These are phyloP conservation scores for Tetranychus truncatus DNA, from an alignment of 2,888 invertebrate genomes.

Conservation along the genomic window DNA sequence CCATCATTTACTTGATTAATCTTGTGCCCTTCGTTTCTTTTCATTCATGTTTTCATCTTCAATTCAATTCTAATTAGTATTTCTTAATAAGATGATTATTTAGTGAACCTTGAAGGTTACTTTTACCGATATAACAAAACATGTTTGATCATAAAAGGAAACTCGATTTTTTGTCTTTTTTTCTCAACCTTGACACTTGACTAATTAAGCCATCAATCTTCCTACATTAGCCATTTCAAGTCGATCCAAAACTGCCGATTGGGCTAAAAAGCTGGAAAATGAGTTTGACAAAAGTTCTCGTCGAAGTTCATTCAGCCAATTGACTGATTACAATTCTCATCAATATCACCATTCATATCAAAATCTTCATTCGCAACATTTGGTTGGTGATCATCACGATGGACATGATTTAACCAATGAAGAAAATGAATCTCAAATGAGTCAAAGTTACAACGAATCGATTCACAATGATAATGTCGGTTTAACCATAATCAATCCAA, in stretches of 20 bases:
- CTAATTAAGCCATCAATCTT: not conserved
- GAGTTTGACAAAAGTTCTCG: not conserved
- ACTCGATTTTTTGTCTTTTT: not conserved
- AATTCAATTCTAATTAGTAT: not conserved
- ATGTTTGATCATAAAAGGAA: not conserved
- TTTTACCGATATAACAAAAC: too few species aligned
- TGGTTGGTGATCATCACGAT: not conserved
- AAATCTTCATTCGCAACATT: not conserved
- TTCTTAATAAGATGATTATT: too few species aligned
- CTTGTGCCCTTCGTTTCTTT: not conserved
- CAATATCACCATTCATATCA: not conserved
- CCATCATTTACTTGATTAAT: too few species aligned
- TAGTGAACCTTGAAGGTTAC: too few species aligned
- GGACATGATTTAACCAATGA: not conserved
- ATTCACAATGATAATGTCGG: not conserved
- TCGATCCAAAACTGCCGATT: constrained; percentile 5
- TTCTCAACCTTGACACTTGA: not conserved
- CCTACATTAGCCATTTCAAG: constrained; percentile 5
- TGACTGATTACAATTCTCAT: not conserved
- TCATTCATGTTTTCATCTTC: not conserved
- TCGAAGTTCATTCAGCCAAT: not conserved
- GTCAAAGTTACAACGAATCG: not conserved
- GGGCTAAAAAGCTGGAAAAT: not conserved
- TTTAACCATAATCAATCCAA: not conserved
- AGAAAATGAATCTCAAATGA: not conserved